A percentile compares a stretch with the other conserved stretches of the same genome.
These are phyloP conservation scores for Papilio machaon DNA, from an alignment of 1,140 invertebrate genomes.

Conservation along the genomic window DNA sequence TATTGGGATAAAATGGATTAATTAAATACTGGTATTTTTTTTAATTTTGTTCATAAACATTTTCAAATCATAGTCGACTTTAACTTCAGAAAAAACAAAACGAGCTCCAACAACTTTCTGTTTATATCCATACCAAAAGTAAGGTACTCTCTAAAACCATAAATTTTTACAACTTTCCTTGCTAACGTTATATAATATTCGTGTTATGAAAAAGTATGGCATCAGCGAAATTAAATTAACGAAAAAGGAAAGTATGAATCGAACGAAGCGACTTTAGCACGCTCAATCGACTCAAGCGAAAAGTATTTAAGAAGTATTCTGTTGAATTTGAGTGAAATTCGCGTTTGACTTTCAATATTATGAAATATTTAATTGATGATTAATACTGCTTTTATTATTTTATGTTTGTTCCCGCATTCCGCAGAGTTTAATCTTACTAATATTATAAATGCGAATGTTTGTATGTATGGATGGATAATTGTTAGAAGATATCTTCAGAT, in stretches of 20 bases:
- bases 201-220: conserved; percentile 46
- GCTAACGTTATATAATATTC: conserved; percentile 41
- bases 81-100: conserved; percentile 24
- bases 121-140: conserved; percentile 49
- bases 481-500: too few relatives aligned
- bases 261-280: conserved; percentile 35
- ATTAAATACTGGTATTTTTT: too few relatives aligned
- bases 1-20: neutral
- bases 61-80: neutral
- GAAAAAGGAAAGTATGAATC: conserved; percentile 38
- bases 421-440: too few relatives aligned
- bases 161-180: conserved; percentile 51
- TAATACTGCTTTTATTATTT: neutral
- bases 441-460: too few relatives aligned
- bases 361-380: neutral
- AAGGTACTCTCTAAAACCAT: conserved; percentile 48
- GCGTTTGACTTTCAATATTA: neutral
- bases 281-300: conserved; percentile 27
- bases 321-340: conserved; percentile 7
- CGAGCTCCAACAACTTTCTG: conserved; percentile 48
- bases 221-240: conserved; percentile 37
- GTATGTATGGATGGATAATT: too few relatives aligned
- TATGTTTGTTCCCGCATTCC: neutral
- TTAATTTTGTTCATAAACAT: neutral
- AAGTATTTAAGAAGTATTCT: neutral